Evolutionary conservation across 2,888 invertebrate species (phyloP), one percentile per base, ranked within the genome.

Genomic region (Seira sanloemensis): DNA sequence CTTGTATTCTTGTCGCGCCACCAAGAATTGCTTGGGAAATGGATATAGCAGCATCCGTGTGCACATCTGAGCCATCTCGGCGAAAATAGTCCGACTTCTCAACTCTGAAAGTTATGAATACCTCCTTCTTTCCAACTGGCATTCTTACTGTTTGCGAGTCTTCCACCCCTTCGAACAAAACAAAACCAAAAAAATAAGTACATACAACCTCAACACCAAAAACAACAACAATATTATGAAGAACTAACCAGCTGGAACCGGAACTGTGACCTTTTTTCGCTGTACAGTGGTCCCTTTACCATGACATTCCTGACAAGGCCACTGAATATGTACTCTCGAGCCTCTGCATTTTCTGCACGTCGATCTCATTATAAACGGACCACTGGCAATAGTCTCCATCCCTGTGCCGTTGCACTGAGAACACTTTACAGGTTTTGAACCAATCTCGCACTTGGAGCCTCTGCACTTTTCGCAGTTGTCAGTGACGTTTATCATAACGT

Each of bases 121-220:
- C 92, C 91, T 99, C 98, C 90, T 96, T 96, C 89, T 93, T 94
- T 16, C 98, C 98, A 0, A 99, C 95, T 4, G 96, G 93, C 95
- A 99, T 96, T 78, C 99, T 94, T 2, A 99, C 95, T 0, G 98
- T 98, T 91, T 99, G 99, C 0, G 98, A 98, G 91, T 99, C 97
- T 91, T 99, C 98, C 5, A 99, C 97, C 19, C 97, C 97, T 73
- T 84, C 4, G 65, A 18, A 68, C 7, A 95, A 67, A 72, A 50
- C 21, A 1, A 50, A 12, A 16, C 4, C 62, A 62, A 62, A 62
- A 19, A 9, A 19, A 19, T 21, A 19, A 76, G 4, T 76, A 9
- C 23, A 23, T n/a, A 37, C 12, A 37, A 37, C 37, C 4, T 4
- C 37, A 37, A 12, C 37, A 37, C 37, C n/a, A n/a, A n/a, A n/a